Percentiles rank a stretch among this genome's conserved stretches.
Evolutionary conservation across 2,888 invertebrate genomes (phyloP).

Genomic region (Lasioglossum malachurum): DNA sequence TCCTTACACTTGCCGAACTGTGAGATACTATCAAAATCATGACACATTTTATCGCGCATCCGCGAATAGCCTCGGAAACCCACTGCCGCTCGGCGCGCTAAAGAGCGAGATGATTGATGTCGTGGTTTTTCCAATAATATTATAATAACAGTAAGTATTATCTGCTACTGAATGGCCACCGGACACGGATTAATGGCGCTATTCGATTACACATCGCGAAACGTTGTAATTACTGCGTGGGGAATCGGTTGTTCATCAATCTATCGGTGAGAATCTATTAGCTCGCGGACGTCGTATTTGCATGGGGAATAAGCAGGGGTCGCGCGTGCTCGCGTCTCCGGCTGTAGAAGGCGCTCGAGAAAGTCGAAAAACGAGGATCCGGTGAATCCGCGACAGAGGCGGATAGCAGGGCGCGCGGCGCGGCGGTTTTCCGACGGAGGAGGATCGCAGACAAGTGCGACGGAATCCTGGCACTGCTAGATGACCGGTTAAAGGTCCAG

Average conservation of each 20-base stretch:
- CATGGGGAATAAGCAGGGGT: conserved; percentile 7
- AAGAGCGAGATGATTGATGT: neutral
- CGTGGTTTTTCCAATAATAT: conserved; percentile 1
- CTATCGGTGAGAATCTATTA: conserved; percentile 30
- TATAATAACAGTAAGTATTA: conserved; percentile 25
- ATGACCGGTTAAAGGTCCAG: conserved; percentile 66
- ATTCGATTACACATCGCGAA: conserved; percentile 29
- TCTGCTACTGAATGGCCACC: neutral
- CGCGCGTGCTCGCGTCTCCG: neutral
- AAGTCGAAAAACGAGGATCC: conserved; percentile 19
- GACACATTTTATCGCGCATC: neutral
- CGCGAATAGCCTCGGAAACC: neutral
- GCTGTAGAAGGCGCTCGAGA: neutral
- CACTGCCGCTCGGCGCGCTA: neutral
- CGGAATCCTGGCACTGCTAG: conserved; percentile 57
- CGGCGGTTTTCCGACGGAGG: neutral
- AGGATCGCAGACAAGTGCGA: conserved; percentile 43
- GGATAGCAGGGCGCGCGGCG: neutral
- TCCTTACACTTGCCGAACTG: neutral
- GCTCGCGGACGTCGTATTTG: conserved; percentile 4
- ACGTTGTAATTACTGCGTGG: conserved; percentile 39
- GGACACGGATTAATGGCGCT: conserved; percentile 37
- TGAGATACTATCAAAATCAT: neutral
- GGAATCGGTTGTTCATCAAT: conserved; percentile 42
- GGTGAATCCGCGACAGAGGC: neutral